Percentiles rank a stretch among this genome's conserved stretches.
phyloP scores from a whole-genome alignment of 1,140 invertebrate genomes.

The Micrasema minimum region DNA sequence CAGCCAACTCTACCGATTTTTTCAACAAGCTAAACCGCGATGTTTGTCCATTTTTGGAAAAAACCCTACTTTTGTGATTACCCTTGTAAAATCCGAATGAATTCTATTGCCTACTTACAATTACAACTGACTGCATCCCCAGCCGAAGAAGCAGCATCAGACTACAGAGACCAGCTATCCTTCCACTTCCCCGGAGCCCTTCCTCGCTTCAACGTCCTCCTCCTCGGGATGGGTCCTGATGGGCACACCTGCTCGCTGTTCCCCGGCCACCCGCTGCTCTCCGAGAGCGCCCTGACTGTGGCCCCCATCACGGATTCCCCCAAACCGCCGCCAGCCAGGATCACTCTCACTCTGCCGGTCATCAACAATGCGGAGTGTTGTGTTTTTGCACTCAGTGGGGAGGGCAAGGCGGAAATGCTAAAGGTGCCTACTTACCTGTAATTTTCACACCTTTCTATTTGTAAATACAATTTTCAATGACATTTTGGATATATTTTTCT shows the following conservation, averaged over 20 bases:
- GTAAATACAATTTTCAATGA: too few relatives aligned
- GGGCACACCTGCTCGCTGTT: constrained; percentile 99
- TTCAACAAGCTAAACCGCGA: too few relatives aligned
- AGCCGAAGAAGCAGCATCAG: constrained; percentile 84
- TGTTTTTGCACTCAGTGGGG: constrained; percentile 86
- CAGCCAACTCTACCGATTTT: too few relatives aligned
- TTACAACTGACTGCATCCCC: constrained; percentile 56
- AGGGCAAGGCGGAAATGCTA: constrained; percentile 88
- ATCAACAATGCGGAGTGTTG: constrained; percentile 88
- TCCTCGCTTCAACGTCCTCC: constrained; percentile 86
- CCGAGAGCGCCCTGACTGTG: constrained; percentile 78
- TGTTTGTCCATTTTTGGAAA: too few relatives aligned
- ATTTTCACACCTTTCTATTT: too few relatives aligned
- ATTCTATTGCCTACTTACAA: too few relatives aligned
- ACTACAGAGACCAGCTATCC: constrained; percentile 79
- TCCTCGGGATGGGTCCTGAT: constrained; percentile 97
- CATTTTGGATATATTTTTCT: too few relatives aligned
- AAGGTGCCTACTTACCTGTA: constrained; percentile 81
- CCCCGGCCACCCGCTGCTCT: constrained; percentile 82
- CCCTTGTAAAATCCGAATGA: too few relatives aligned
- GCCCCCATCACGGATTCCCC: constrained; percentile 92
- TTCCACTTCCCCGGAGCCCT: constrained; percentile 69
- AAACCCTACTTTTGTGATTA: too few relatives aligned
- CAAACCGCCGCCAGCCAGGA: constrained; percentile 90
- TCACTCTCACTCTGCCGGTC: constrained; percentile 93